Evolutionary conservation across 2,888 invertebrate species (phyloP).

Genomic region (Dynastes tityus): DNA sequence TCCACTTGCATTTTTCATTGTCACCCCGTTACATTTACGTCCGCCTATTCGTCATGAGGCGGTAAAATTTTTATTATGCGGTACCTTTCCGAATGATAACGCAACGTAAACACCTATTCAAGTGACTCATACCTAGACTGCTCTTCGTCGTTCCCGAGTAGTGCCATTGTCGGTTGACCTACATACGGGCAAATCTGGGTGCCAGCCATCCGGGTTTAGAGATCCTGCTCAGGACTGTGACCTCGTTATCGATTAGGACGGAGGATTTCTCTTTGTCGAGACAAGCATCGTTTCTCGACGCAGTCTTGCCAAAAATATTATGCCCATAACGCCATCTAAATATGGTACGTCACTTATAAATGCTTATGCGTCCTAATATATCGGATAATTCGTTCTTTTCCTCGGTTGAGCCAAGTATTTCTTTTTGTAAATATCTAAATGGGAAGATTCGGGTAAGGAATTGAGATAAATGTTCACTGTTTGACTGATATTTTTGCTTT

Average conservation of each 20-base stretch:
- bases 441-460: too few relatives aligned
- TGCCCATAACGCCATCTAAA: too few relatives aligned
- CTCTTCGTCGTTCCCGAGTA: constrained; percentile 19
- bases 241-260: constrained; percentile 60
- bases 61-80: constrained; percentile 45
- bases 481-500: too few relatives aligned
- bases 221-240: constrained; percentile 58
- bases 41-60: constrained; percentile 34
- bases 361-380: too few relatives aligned
- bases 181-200: constrained; percentile 57
- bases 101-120: constrained; percentile 45
- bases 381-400: too few relatives aligned
- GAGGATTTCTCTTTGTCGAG: constrained; percentile 34
- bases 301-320: constrained; percentile 19
- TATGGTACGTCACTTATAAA: too few relatives aligned
- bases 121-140: constrained; percentile 23
- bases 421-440: too few relatives aligned
- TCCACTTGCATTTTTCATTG: constrained; percentile 13
- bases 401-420: too few relatives aligned
- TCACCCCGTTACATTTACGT: constrained; percentile 16
- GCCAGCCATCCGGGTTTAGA: constrained; percentile 55
- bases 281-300: not conserved
- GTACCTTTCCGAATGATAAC: constrained; percentile 39
- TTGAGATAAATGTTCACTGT: too few relatives aligned
- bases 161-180: constrained; percentile 54